These are phyloP conservation scores for Phanerotoma sp. DNA, from an alignment of 2,888 invertebrate species.

Conservation along the genomic window DNA sequence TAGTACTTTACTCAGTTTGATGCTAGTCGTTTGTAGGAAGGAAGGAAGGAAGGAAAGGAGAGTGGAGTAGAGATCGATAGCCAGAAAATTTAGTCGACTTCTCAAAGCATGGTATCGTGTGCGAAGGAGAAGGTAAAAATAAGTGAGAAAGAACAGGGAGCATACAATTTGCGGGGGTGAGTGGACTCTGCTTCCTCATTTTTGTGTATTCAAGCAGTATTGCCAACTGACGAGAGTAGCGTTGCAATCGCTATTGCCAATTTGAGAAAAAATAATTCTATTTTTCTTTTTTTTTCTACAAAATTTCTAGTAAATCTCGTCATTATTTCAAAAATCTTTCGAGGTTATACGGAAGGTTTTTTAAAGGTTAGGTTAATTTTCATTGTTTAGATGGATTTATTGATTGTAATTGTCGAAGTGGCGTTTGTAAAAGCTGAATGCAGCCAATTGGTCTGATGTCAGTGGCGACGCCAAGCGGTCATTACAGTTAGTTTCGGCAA, in stretches of 20 bases:
- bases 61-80: conserved; percentile 7
- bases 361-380: too few species aligned
- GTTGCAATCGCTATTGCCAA: not conserved
- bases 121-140: conserved; percentile 6
- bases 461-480: conserved; percentile 43
- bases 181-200: conserved; percentile 18
- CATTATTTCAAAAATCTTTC: too few species aligned
- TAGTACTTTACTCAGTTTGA: not conserved
- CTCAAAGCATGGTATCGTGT: conserved; percentile 29
- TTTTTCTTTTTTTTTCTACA: too few species aligned
- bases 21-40: not conserved
- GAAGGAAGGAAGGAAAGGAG: conserved; percentile 3
- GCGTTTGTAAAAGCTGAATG: too few species aligned
- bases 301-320: too few species aligned
- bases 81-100: conserved; percentile 20
- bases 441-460: too few species aligned
- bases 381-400: too few species aligned
- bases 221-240: not conserved
- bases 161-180: conserved; percentile 36
- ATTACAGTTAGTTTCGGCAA: conserved; percentile 49
- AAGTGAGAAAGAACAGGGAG: conserved; percentile 9
- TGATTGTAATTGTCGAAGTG: too few species aligned
- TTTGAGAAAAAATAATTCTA: not conserved
- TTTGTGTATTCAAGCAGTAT: not conserved
- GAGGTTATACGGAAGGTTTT: too few species aligned